phyloP scores from a whole-genome alignment of 2,888 invertebrate genomes.

The Hybos culiciformis region DNA sequence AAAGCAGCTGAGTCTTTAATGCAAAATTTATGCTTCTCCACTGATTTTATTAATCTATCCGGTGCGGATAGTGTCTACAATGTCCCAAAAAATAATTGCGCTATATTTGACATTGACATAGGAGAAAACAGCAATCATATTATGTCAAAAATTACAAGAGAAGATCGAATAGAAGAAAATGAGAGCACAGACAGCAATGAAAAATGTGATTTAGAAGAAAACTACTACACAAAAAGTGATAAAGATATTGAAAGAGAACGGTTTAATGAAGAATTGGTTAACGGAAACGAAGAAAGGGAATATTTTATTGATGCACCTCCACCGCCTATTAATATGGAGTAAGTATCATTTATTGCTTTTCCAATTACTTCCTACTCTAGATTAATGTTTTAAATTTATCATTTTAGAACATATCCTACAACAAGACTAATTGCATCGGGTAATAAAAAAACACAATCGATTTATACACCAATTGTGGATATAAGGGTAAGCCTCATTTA shows the following conservation, averaged over 20 bases:
- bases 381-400: slow-evolving; percentile 7
- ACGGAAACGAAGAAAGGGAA: slow-evolving; percentile 11
- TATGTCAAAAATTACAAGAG: slow-evolving; percentile 4
- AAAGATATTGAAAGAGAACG: slow-evolving; percentile 26
- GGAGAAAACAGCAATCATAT: slow-evolving; percentile 1
- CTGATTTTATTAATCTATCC: slow-evolving; percentile 25
- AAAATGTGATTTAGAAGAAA: slow-evolving; percentile 29
- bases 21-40: slow-evolving; percentile 31
- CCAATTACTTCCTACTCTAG: slow-evolving; percentile 7
- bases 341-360: slow-evolving; percentile 6
- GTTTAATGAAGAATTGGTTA: slow-evolving; percentile 11
- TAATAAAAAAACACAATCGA: slow-evolving; percentile 11
- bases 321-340: slow-evolving; percentile 14
- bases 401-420: slow-evolving; percentile 7
- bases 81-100: slow-evolving; percentile 30
- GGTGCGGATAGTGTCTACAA: slow-evolving; percentile 25
- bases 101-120: slow-evolving; percentile 14
- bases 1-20: slow-evolving; percentile 25
- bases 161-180: slow-evolving; percentile 3
- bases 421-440: slow-evolving; percentile 1
- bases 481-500: slow-evolving; percentile 26
- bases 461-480: slow-evolving; percentile 29
- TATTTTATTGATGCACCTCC: slow-evolving; percentile 21
- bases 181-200: slow-evolving; percentile 11
- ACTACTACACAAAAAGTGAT: slow-evolving; percentile 34